phyloP scores from a whole-genome alignment of 2,113 vertebrate species.

The Myanophis thanlyinensis region DNA sequence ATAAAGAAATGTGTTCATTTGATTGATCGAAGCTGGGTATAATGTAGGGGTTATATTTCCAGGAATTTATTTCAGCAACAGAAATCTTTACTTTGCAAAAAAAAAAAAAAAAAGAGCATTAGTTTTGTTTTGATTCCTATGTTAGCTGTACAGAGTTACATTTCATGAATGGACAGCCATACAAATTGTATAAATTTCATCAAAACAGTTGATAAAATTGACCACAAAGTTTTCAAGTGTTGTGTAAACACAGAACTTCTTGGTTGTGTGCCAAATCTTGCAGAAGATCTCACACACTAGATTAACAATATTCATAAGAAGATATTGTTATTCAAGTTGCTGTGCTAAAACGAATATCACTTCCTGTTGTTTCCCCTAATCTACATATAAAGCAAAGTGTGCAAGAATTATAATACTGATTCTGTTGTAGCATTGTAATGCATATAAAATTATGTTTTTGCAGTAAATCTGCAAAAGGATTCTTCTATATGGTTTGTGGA shows the following conservation, averaged over 20 bases:
- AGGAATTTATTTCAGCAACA: neutral
- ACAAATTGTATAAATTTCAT: neutral
- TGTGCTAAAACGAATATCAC: neutral
- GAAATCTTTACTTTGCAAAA: neutral
- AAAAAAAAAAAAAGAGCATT: neutral
- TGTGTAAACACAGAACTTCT: neutral
- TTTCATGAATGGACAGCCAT: neutral
- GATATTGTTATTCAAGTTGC: neutral
- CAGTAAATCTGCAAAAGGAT: neutral
- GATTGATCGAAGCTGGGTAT: neutral
- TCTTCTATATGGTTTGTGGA: neutral
- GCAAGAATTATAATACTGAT: neutral
- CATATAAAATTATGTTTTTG: neutral
- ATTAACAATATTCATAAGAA: neutral
- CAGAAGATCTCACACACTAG: neutral
- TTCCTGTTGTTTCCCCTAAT: neutral
- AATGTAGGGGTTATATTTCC: slow-evolving; percentile 17
- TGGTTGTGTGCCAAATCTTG: neutral
- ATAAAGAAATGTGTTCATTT: neutral
- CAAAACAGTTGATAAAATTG: neutral
- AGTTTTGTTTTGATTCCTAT: neutral
- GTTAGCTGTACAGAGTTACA: neutral
- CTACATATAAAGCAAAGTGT: neutral
- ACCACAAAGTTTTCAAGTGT: neutral
- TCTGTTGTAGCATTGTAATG: neutral